These are phyloP conservation scores for Tanytarsus gracilentus DNA, from an alignment of 2,888 invertebrate genomes.

Conservation along the genomic window DNA sequence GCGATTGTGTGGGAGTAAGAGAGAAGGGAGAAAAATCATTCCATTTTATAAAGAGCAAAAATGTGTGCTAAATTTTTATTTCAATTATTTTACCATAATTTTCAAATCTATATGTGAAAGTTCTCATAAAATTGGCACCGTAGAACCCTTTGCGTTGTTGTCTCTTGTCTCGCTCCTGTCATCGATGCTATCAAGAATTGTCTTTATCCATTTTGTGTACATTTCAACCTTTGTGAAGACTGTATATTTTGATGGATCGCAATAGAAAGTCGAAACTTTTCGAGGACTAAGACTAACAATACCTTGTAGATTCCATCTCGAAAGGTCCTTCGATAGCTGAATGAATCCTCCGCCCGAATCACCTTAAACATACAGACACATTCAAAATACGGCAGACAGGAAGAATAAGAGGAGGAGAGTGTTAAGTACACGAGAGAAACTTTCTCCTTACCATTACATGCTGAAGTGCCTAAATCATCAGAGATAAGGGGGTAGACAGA, in stretches of 20 bases:
- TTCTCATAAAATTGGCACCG: no score
- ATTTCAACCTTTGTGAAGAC: slow-evolving; percentile 45
- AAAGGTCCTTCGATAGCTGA: slow-evolving; percentile 39
- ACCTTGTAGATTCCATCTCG: slow-evolving; percentile 39
- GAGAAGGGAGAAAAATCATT: no score
- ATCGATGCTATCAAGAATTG: slow-evolving; percentile 34
- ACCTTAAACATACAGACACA: slow-evolving; percentile 34
- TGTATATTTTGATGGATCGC: slow-evolving; percentile 43
- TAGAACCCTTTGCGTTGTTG: no score
- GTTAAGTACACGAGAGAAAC: background rate
- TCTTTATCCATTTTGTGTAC: slow-evolving; percentile 37
- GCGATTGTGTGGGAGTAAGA: no score
- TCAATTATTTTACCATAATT: no score
- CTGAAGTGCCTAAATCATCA: slow-evolving; percentile 39
- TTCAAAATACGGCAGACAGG: no score
- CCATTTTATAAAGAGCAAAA: no score
- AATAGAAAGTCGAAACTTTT: slow-evolving; percentile 38
- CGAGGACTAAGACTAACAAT: slow-evolving; percentile 45
- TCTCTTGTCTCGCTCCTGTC: background rate
- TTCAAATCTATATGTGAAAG: no score
- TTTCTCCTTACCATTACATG: slow-evolving; percentile 45
- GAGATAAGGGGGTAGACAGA: slow-evolving; percentile 37
- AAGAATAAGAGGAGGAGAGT: background rate
- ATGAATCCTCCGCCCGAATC: slow-evolving; percentile 56
- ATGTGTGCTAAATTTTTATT: no score